Conservation (phyloP, 2,888 invertebrate species). For the Perizoma affinitatum region DNA sequence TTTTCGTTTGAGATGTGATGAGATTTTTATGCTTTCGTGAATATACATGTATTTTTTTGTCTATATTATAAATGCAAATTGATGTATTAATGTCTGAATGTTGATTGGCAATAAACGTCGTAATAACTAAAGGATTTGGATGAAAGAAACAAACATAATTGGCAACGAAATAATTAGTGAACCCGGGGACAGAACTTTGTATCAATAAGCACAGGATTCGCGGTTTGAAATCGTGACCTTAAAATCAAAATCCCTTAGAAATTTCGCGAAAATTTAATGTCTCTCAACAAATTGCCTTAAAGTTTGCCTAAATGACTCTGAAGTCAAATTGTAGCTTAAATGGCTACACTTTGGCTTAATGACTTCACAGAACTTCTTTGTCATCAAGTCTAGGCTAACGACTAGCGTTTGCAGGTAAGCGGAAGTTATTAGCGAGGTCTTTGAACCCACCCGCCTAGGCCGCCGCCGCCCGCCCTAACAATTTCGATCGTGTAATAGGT, state of each 20-base stretch:
- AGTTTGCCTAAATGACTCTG: neutral
- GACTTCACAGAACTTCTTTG: constrained; percentile 49
- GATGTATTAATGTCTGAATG: no score
- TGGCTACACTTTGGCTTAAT: constrained; percentile 35
- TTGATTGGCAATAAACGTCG: no score
- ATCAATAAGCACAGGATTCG: no score
- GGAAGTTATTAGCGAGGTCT: constrained; percentile 79
- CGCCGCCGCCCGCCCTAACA: constrained; percentile 67
- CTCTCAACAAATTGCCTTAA: constrained; percentile 5
- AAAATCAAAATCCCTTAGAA: neutral
- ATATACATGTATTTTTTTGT: no score
- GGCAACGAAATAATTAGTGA: no score
- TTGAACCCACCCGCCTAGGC: constrained; percentile 57
- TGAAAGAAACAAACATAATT: no score
- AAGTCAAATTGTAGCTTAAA: neutral
- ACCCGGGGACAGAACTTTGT: no score
- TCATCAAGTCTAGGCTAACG: constrained; percentile 54
- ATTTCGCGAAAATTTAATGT: neutral
- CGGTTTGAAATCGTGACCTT: no score
- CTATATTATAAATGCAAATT: no score
- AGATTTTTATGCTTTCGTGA: no score
- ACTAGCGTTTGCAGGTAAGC: constrained; percentile 71
- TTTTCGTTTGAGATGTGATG: no score
- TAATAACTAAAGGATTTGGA: no score
- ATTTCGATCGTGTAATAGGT: constrained; percentile 48